Conservation (phyloP, 2,113 vertebrate species). For the Malurus cyaneus region DNA sequence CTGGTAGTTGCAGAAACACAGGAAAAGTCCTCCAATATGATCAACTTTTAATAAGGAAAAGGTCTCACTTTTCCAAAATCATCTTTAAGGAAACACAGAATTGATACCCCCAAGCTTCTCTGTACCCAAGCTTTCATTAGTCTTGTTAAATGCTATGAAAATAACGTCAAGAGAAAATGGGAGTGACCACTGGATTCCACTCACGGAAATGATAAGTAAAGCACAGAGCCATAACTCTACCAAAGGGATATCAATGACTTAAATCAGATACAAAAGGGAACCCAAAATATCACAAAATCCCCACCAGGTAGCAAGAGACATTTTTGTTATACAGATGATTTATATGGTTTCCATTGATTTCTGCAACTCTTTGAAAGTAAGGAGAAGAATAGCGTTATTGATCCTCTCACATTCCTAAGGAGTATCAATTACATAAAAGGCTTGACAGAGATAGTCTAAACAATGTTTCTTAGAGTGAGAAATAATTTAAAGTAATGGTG, state of each 20-base stretch:
- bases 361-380: neutral
- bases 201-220: neutral
- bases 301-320: neutral
- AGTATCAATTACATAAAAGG: neutral
- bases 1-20: neutral
- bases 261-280: neutral
- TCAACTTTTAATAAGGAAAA: neutral
- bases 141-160: neutral
- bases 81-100: neutral
- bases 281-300: accelerated
- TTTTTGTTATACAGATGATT: neutral
- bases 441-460: neutral
- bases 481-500: neutral
- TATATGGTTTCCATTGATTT: neutral
- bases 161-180: neutral
- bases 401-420: neutral
- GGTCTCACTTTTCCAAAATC: neutral
- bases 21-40: neutral
- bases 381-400: neutral
- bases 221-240: neutral
- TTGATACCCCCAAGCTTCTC: neutral
- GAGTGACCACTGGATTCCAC: neutral
- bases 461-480: neutral
- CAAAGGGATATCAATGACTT: neutral
- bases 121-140: neutral